Evolutionary conservation across 1,140 invertebrate species (phyloP).

Genomic region (Meteorus sp.): DNA sequence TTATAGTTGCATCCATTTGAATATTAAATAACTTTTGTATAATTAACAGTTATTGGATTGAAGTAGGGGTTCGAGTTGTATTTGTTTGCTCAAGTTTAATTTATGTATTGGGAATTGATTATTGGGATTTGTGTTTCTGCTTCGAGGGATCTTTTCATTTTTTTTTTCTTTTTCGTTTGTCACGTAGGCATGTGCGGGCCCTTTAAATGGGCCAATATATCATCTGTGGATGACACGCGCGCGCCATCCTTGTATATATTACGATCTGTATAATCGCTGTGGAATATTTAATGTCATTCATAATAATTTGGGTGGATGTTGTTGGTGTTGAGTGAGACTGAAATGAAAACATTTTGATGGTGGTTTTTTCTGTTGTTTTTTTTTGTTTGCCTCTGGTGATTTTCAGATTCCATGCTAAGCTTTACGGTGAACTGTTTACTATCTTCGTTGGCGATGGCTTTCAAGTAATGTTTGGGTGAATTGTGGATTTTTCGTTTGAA

Average conservation of each 20-base stretch:
- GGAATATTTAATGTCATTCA: background rate
- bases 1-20: constrained; percentile 20
- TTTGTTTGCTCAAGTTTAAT: no score
- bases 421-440: background rate
- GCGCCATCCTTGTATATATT: background rate
- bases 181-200: no score
- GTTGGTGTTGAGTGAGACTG: background rate
- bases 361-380: background rate
- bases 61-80: no score
- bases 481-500: background rate
- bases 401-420: background rate
- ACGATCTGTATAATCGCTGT: background rate
- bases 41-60: no score
- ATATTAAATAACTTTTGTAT: background rate
- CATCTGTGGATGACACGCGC: background rate
- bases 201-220: constrained; percentile 16
- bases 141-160: no score
- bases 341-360: background rate
- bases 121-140: no score
- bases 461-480: constrained; percentile 40
- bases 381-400: background rate
- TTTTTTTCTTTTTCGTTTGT: no score
- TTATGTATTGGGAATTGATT: no score
- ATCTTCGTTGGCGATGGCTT: constrained; percentile 36
- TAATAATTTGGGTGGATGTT: background rate